Evolutionary conservation across 1,140 invertebrate genomes (phyloP).

Genomic region (Teleogryllus occipitalis): DNA sequence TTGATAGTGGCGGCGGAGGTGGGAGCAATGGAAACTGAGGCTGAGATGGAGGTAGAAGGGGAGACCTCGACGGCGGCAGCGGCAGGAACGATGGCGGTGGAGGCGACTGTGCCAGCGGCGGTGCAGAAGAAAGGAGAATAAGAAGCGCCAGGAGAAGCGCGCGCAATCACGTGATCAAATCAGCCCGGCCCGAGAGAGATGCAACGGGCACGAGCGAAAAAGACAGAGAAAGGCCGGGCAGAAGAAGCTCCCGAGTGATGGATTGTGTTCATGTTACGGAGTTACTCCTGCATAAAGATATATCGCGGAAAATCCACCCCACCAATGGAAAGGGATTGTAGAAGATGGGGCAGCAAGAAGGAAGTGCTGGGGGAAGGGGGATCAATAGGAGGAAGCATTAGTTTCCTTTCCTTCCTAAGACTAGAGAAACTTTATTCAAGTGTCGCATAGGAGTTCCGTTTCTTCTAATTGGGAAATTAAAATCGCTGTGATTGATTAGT

Average conservation of each 20-base stretch:
- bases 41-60: no score
- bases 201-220: constrained; percentile 2
- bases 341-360: neutral
- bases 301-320: neutral
- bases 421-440: neutral
- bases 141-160: neutral
- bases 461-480: constrained; percentile 1
- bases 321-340: neutral
- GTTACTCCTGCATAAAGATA: neutral
- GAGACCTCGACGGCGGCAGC: neutral
- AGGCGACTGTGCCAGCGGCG: neutral
- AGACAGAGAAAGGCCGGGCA: neutral
- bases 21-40: no score
- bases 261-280: neutral
- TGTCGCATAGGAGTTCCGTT: neutral
- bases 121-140: constrained; percentile 4
- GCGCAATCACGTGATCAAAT: neutral
- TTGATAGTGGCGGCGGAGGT: no score
- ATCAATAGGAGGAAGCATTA: neutral
- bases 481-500: neutral
- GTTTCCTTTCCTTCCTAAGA: neutral
- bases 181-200: neutral
- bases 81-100: neutral
- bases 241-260: neutral
- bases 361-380: neutral